A percentile compares a stretch with the other conserved stretches of the same genome.
phyloP scores from a whole-genome alignment of 1,140 invertebrate species.

The Gerris buenoi region DNA sequence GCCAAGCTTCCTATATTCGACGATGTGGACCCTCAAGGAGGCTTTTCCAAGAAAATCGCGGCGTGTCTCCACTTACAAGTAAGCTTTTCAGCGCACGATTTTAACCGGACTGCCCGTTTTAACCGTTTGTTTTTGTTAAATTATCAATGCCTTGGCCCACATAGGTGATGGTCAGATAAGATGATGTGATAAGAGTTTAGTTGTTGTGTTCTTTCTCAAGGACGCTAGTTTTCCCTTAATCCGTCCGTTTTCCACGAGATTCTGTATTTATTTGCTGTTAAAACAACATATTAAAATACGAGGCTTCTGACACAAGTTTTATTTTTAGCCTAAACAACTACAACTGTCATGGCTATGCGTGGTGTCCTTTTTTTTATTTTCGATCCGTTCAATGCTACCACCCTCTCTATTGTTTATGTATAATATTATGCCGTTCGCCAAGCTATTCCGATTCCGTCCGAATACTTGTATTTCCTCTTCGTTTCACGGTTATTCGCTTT shows the following conservation, averaged over 20 bases:
- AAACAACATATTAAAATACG: too few species aligned
- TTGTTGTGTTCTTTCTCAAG: slow-evolving; percentile 8
- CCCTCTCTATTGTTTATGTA: too few species aligned
- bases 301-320: not conserved
- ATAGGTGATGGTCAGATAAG: slow-evolving; percentile 17
- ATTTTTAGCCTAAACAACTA: not conserved
- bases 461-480: too few species aligned
- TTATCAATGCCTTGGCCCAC: slow-evolving; percentile 17
- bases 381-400: too few species aligned
- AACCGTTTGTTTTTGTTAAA: not conserved
- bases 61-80: slow-evolving; percentile 10
- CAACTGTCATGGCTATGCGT: not conserved
- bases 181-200: slow-evolving; percentile 17
- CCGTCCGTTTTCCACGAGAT: not conserved
- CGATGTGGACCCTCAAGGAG: slow-evolving; percentile 43
- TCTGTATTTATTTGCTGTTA: too few species aligned
- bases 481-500: too few species aligned
- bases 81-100: not conserved
- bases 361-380: not conserved
- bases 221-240: slow-evolving; percentile 1
- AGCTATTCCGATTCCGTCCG: too few species aligned
- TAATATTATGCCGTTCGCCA: too few species aligned
- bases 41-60: slow-evolving; percentile 43
- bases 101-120: not conserved
- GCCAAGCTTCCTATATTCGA: slow-evolving; percentile 48